Conservation (phyloP, 1,140 invertebrate genomes). For the Papilio polytes region DNA sequence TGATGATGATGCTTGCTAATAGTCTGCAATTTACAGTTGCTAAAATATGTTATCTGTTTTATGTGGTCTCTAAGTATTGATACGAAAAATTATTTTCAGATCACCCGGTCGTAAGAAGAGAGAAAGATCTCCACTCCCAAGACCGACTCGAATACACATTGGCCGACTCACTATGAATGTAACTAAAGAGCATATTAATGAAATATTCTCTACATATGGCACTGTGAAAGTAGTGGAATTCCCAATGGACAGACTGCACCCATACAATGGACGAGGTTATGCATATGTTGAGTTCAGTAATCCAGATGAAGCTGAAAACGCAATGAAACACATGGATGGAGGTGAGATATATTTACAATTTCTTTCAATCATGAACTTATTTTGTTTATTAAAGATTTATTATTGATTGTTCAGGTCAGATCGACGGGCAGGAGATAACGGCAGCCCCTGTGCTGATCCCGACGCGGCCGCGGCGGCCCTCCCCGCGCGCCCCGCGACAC, state of each 20-base stretch:
- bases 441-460: constrained; percentile 95
- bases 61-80: too few relatives aligned
- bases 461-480: constrained; percentile 87
- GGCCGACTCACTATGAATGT: constrained; percentile 94
- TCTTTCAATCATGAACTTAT: not conserved
- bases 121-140: constrained; percentile 92
- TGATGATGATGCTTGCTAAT: too few relatives aligned
- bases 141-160: constrained; percentile 87
- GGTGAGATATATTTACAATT: constrained; percentile 82
- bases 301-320: constrained; percentile 98
- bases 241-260: constrained; percentile 93
- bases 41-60: too few relatives aligned
- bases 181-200: constrained; percentile 95
- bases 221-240: constrained; percentile 95
- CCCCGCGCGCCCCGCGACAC: constrained; percentile 85
- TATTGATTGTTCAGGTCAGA: constrained; percentile 85
- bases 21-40: too few relatives aligned
- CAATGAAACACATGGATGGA: constrained; percentile 99
- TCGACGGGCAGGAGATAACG: constrained; percentile 97
- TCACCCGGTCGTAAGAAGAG: constrained; percentile 83
- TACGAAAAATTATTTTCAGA: constrained; percentile 45
- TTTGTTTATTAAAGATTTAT: constrained; percentile 19
- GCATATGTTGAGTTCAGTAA: constrained; percentile 98
- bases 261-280: constrained; percentile 93
- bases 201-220: constrained; percentile 98